Evolutionary conservation across 2,888 invertebrate genomes (phyloP), one percentile per base, ranked within the genome.

Genomic region (Argyra leucocephala): DNA sequence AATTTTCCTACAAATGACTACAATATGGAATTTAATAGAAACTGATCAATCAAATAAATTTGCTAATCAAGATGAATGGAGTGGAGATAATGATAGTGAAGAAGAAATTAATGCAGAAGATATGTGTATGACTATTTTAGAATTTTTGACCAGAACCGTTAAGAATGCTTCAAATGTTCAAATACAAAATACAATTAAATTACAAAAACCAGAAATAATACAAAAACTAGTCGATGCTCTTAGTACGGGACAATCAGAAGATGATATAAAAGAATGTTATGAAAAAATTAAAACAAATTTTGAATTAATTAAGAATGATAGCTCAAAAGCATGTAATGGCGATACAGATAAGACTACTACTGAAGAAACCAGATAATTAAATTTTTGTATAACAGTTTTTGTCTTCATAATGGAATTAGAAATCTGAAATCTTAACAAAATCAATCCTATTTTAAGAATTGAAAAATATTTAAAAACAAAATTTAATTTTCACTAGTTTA

Each of bases 1-100:
- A 12, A 73, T 75, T 15, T 75, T 78, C 58, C 66, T 68, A 21
- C 71, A 76, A 68, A 70, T 78, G 36, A 70, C 79, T 1, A 72
- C 67, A 3, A 71, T 79, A 12, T 78, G 79, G 76, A 68, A 72
- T 60, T 68, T 74, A 10, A 70, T 74, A 7, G 72, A 69, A 65
- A 70, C 66, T 57, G 73, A 63, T 65, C 71, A 66, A 36, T 69
- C 70, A 66, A 65, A 72, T 57, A 69, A 65, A 62, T 66, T 69
- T n/a, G 65, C 67, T 24, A 65, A 58, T 10, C 67, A 70, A 15
- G 66, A 68, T 2, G 67, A 66, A n/a, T 24, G 58, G 26, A 18
- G 37, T 48, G 73, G 75, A 36, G 72, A 69, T 62, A 23, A 67
- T 24, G 69, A 68, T 21, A 74, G 72, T 22, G 71, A 73, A 61